Conservation (phyloP, 2,888 invertebrate genomes). For the Campaea margaritaria region DNA sequence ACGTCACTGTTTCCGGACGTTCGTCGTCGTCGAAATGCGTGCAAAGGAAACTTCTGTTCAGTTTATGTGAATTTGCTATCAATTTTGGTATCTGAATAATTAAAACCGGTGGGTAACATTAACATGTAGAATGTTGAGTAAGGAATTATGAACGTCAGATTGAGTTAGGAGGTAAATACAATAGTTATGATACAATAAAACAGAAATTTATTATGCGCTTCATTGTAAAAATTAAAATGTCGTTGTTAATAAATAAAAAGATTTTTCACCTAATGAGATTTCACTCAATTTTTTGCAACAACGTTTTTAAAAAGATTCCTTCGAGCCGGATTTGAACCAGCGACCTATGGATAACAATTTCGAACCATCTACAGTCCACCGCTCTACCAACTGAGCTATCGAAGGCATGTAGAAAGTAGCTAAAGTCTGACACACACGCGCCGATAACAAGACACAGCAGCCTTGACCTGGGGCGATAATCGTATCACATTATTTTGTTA, state of each 20-base stretch:
- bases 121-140: constrained; percentile 6
- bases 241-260: no score
- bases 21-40: constrained; percentile 55
- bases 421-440: constrained; percentile 6
- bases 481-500: no score
- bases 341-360: constrained; percentile 79
- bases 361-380: constrained; percentile 74
- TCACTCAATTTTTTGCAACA: no score
- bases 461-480: no score
- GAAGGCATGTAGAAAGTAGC: constrained; percentile 29
- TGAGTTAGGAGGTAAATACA: not conserved
- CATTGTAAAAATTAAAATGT: no score
- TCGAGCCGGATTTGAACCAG: constrained; percentile 87
- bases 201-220: no score
- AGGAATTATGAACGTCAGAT: not conserved
- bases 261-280: not conserved
- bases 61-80: constrained; percentile 36
- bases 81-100: constrained; percentile 31
- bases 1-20: constrained; percentile 67
- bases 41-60: constrained; percentile 52
- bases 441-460: no score
- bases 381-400: constrained; percentile 78
- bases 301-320: constrained; percentile 68
- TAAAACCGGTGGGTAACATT: constrained; percentile 4
- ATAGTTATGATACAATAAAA: not conserved